Evolutionary conservation across 2,888 invertebrate genomes (phyloP), one percentile per base, ranked within the genome.

Genomic region (Muscina levida): DNA sequence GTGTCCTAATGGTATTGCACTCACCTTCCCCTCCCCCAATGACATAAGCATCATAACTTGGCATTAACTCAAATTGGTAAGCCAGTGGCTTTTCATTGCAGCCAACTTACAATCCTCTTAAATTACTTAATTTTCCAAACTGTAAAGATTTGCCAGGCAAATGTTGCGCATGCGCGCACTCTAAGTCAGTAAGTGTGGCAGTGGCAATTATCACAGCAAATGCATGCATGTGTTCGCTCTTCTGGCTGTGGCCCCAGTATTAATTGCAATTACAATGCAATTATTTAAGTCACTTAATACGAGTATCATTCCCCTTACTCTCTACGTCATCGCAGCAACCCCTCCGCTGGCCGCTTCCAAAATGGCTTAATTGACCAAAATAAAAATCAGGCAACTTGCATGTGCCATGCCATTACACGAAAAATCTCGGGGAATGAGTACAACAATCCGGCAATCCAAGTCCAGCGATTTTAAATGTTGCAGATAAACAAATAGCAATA

Each of bases 241-340:
- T 15, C 24, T 2, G 37, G 42, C 44, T 73, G 39, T n/a, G 71
- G 75, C 67, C 77, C 72, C 44, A 77, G 84, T 88, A 87, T 87
- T 88, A 88, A 88, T 88, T 88, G 87, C 88, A 87, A 87, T 86
- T 85, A 87, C 87, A 88, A 88, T 87, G 87, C 88, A 87, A 87
- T 88, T 87, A 87, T 82, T 82, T 79, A 83, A 82, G 81, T 82
- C 79, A 83, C 72, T 53, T 74, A 44, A 66, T 71, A 65, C 72
- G 39, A 68, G 39, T 46, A 51, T 42, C 22, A 13, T 24, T 71
- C 31, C 65, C 62, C 59, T 66, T 42, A 72, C 48, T 65, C n/a
- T 26, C 26, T 46, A 53, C 44, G 48, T 62, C 42, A 39, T 37
- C 59, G 26, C 67, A 51, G 42, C 59, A 77, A 48, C 37, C 39